Percentiles rank a stretch among this genome's conserved stretches.
Evolutionary conservation across 2,797 vertebrate genomes (phyloP).

Genomic region (Lerista edwardsae): DNA sequence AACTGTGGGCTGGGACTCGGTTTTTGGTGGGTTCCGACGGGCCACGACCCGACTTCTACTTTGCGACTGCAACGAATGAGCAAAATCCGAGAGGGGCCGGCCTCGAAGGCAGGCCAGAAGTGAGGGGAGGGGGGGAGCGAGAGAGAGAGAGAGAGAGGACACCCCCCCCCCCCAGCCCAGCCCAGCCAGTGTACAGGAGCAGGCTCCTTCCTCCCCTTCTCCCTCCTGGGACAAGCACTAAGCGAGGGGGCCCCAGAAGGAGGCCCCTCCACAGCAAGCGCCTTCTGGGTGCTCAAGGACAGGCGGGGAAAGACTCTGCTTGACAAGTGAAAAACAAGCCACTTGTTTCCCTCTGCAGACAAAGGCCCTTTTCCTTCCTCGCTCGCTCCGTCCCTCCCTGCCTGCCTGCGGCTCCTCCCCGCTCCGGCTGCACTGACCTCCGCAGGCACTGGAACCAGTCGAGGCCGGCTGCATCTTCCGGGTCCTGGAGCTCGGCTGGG

Average conservation of each 20-base stretch:
- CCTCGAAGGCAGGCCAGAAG: no score
- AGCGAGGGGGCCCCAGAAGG: neutral
- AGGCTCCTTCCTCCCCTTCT: neutral
- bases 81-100: no score
- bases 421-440: neutral
- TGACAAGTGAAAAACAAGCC: neutral
- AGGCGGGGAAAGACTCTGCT: no score
- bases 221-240: neutral
- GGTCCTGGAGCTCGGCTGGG: slow-evolving; percentile 24
- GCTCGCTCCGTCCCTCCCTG: no score
- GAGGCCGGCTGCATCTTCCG: slow-evolving; percentile 22
- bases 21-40: no score
- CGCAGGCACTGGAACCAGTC: slow-evolving; percentile 65
- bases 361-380: no score
- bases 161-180: neutral
- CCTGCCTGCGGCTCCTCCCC: no score
- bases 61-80: no score
- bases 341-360: no score
- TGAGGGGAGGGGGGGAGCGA: neutral
- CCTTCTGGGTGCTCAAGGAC: neutral
- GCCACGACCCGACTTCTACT: no score
- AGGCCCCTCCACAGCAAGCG: neutral
- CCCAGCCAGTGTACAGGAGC: neutral
- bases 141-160: neutral
- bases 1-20: no score